phyloP scores from a whole-genome alignment of 1,140 invertebrate species.

The Elymnias hypermnestra region DNA sequence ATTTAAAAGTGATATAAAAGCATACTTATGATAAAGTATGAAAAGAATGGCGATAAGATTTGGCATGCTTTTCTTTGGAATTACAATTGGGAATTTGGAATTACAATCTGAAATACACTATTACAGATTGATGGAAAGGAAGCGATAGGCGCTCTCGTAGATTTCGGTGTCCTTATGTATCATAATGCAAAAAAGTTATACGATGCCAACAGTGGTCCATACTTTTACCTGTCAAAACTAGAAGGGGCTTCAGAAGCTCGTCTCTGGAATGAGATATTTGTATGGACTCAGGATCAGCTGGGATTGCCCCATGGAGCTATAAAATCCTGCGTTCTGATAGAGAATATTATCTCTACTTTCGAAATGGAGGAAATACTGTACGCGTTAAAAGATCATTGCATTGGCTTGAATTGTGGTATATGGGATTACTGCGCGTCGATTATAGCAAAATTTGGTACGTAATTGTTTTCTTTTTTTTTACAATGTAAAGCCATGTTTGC shows the following conservation, averaged over 20 bases:
- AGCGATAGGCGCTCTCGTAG: constrained; percentile 81
- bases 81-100: too few species aligned
- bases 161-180: constrained; percentile 82
- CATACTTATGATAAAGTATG: too few species aligned
- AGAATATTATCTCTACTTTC: constrained; percentile 83
- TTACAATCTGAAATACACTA: too few species aligned
- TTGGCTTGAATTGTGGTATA: constrained; percentile 85
- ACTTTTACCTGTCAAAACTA: constrained; percentile 83
- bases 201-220: constrained; percentile 78
- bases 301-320: constrained; percentile 78
- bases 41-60: too few species aligned
- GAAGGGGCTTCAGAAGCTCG: constrained; percentile 80
- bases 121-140: constrained; percentile 81
- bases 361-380: constrained; percentile 84
- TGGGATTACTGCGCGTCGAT: constrained; percentile 87
- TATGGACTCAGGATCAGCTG: constrained; percentile 79
- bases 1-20: too few species aligned
- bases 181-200: constrained; percentile 78
- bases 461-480: neutral
- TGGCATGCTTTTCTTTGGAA: too few species aligned
- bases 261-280: constrained; percentile 85
- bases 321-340: constrained; percentile 85
- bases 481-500: too few species aligned
- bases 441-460: constrained; percentile 81
- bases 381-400: constrained; percentile 80